phyloP scores from a whole-genome alignment of 2,888 invertebrate species.

The Gisinianus flammeolus region DNA sequence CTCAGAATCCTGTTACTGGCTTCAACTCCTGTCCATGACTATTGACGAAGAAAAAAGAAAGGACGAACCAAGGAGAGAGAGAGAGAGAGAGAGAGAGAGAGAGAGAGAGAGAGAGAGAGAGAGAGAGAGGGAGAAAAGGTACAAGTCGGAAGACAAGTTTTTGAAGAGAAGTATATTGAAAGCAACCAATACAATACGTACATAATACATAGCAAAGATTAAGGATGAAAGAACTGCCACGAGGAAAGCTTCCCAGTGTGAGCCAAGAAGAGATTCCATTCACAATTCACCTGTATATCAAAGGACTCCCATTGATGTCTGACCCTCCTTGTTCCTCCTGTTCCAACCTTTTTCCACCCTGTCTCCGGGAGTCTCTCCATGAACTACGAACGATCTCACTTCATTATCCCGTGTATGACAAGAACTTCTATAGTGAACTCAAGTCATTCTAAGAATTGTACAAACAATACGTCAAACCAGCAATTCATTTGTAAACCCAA shows the following conservation, averaged over 20 bases:
- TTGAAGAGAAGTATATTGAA: constrained; percentile 34
- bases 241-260: constrained; percentile 36
- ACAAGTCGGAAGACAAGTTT: constrained; percentile 43
- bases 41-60: not conserved
- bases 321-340: constrained; percentile 56
- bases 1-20: constrained; percentile 36
- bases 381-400: constrained; percentile 50
- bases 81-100: too few species aligned
- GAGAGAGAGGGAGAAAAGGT: constrained; percentile 21
- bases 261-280: constrained; percentile 23
- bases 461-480: constrained; percentile 13
- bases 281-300: constrained; percentile 34
- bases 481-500: not conserved
- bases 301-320: constrained; percentile 46
- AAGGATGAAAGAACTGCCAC: constrained; percentile 30
- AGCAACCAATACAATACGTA: constrained; percentile 24
- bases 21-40: not conserved
- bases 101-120: constrained; percentile 16
- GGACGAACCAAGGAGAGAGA: not conserved
- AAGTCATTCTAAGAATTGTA: not conserved
- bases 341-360: constrained; percentile 58
- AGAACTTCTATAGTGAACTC: constrained; percentile 11
- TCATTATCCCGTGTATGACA: constrained; percentile 46
- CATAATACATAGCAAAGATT: constrained; percentile 14
- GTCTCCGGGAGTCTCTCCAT: constrained; percentile 50